Base-by-base conservation (phyloP, 2,888 invertebrate genomes). In the Pterostichus madidus region DNA sequence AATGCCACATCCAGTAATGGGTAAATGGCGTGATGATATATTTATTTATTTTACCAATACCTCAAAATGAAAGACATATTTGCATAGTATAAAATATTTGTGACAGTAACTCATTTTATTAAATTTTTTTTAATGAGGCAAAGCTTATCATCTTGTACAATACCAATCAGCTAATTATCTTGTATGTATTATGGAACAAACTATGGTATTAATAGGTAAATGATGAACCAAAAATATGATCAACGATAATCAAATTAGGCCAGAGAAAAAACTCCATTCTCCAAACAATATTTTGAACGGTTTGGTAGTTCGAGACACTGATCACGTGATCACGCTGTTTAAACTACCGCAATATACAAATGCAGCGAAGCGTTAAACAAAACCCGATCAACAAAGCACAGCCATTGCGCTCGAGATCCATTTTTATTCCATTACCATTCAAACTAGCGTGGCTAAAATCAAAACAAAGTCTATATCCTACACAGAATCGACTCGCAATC, bases 401-500 rank as follows among this genome's bases (percentile, higher is more conserved):
- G 32, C 39, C 17, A 44, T 15, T 39, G 68, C 68, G 15, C 44
- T 44, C 15, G 24, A 71, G 68, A 71, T 71, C 13, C 68, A 71
- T 71, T 71, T 44, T 71, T 39, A 71, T 71, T 71, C 68, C 44
- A 71, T 71, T 71, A 44, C 44, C 44, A 44, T 71, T 44, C 44
- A 71, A 71, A 71, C 68, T 44, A 71, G 68, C 68, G 68, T 71
- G 68, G 44, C 68, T 44, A 52, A 75, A 64, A 75, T 75, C 75
- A 75, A 75, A 75, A 75, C 75, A 75, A 75, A 49, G 52, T 75
- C 49, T 52, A 52, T 75, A 10, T 52, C 49, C 49, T 17, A 46
- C 17, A 5, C 13, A 1, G 35, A 49, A 7, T 24, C 75, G 32
- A 24, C 5, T 31, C 75, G 32, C 75, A 71, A 64, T 71, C 68